Percentiles rank a stretch among this genome's conserved stretches.
Conservation (phyloP, 2,888 invertebrate genomes). For the Xanthia icteritia region DNA sequence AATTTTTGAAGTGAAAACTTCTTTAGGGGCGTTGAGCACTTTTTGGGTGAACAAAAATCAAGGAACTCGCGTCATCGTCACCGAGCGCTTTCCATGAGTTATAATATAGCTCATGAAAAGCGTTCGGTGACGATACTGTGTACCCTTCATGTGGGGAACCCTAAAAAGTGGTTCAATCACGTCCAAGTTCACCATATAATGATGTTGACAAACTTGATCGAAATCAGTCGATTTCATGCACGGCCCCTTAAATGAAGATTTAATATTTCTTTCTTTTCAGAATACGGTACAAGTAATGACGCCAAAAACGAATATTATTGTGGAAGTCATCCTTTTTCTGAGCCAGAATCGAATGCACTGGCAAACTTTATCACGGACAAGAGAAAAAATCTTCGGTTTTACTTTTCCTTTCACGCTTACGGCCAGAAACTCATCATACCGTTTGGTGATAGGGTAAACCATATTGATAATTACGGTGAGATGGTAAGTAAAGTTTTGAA, state of each 20-base stretch:
- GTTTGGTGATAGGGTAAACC: conserved; percentile 85
- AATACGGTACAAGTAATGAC: conserved; percentile 69
- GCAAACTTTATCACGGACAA: conserved; percentile 70
- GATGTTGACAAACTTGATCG: no score
- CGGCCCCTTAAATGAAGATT: not conserved
- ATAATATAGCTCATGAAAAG: no score
- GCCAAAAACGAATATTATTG: conserved; percentile 73
- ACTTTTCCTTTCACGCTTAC: conserved; percentile 92
- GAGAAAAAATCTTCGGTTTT: conserved; percentile 85
- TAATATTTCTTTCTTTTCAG: conserved; percentile 66
- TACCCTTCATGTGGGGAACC: no score
- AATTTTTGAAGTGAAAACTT: no score
- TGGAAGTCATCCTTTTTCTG: conserved; percentile 80
- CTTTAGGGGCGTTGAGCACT: no score
- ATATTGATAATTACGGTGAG: conserved; percentile 85
- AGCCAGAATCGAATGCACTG: conserved; percentile 78
- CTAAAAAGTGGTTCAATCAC: no score
- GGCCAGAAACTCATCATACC: conserved; percentile 91
- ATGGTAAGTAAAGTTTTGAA: conserved; percentile 71
- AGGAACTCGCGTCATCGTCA: no score
- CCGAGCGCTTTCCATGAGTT: no score
- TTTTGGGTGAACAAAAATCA: no score
- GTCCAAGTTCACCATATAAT: no score
- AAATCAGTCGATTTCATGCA: no score
- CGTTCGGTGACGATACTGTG: no score